Evolutionary conservation across 2,797 vertebrate species (phyloP), one percentile per base, ranked within the genome.

Genomic region (Pseudochromis fuscus): DNA sequence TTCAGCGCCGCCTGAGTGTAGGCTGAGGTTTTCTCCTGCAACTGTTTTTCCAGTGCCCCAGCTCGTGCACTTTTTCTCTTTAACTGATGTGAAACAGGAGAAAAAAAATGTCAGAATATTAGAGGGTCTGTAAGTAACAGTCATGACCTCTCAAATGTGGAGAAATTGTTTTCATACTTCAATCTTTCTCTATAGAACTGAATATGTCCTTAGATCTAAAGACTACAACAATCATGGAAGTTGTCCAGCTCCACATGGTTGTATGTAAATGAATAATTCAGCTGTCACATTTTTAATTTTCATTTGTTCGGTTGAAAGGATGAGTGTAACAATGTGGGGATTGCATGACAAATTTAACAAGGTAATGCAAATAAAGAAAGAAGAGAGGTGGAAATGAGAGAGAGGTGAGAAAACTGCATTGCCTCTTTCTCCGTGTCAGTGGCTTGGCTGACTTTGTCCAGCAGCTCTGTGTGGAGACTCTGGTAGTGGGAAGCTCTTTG

Each of bases 401-500:
- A n/a, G 18, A 31, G 19, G 37, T n/a, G 19, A 9, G 31, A 42
- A 48, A 35, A 35, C 1, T 28, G 15, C 37, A 2, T 16, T 87
- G 96, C 96, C 91, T 97, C 95, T 89, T 84, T 94, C 77, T 97
- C 93, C 21, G 95, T 90, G 77, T 88, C 92, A 23, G 73, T 89
- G 48, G 94, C 85, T 75, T 93, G 95, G 77, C 92, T 93, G 87
- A 91, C 94, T 91, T 95, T 96, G 81, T 94, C 95, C 86, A 96
- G 51, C 13, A 98, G 91, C 53, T 98, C 95, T 7, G 94, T 91
- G 89, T 98, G 96, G 83, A 97, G 95, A 65, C 78, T 87, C 82
- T 97, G 94, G 90, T 96, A 96, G 69, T 97, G 95, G 50, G 91
- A 94, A 74, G 95, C 92, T 88, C 95, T 94, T 84, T 97, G 96